phyloP scores from a whole-genome alignment of 2,888 invertebrate species.

The Malachius bipustulatus region DNA sequence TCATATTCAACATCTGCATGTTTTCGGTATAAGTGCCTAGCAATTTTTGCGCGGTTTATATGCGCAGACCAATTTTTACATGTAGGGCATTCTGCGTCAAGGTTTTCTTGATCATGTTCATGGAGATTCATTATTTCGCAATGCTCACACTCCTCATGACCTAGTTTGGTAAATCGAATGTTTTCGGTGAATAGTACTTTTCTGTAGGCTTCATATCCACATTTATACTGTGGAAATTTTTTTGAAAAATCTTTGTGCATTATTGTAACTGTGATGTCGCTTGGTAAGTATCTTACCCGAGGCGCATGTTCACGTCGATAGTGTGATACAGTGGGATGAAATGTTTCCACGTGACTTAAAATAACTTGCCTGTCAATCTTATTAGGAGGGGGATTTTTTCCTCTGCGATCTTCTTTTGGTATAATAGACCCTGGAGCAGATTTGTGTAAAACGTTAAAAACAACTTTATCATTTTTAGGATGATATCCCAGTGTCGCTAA shows the following conservation, averaged over 20 bases:
- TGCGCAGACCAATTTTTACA: constrained; percentile 11
- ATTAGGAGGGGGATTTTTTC: constrained; percentile 12
- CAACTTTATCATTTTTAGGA: constrained; percentile 10
- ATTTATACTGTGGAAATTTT: constrained; percentile 12
- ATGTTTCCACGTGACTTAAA: constrained; percentile 11
- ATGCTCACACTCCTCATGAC: constrained; percentile 11
- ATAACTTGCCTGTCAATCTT: constrained; percentile 12
- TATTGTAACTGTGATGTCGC: constrained; percentile 12
- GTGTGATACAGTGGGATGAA: constrained; percentile 14
- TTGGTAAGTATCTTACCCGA: constrained; percentile 11
- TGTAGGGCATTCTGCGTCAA: constrained; percentile 9
- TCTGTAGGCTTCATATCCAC: constrained; percentile 11
- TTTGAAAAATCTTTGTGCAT: constrained; percentile 12
- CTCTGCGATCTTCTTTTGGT: constrained; percentile 8
- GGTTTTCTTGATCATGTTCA: constrained; percentile 11
- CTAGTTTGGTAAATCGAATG: constrained; percentile 12
- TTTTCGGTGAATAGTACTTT: constrained; percentile 10
- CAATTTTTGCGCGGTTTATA: constrained; percentile 12
- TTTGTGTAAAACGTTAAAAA: constrained; percentile 1
- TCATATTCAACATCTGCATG: constrained; percentile 10
- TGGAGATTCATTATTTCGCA: constrained; percentile 13
- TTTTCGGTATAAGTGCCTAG: constrained; percentile 10
- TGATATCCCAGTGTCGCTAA: constrained; percentile 9
- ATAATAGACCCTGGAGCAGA: constrained; percentile 1
- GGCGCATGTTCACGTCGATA: constrained; percentile 15